Percentiles rank a stretch among this genome's conserved stretches.
Conservation (phyloP, 2,888 invertebrate species). For the Acheta domesticus region DNA sequence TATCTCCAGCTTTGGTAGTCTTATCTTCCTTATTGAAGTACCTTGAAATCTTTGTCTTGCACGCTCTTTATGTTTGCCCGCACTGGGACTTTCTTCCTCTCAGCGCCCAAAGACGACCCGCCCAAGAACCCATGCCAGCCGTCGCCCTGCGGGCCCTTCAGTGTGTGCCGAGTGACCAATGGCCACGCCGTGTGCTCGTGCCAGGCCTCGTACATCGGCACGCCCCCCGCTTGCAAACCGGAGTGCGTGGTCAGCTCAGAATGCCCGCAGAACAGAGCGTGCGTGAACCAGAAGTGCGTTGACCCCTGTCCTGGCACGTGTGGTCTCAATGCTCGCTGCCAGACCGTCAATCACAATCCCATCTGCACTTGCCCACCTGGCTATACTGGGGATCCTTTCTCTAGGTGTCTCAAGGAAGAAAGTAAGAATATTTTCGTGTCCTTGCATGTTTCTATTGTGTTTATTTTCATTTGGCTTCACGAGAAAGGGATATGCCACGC, state of each 20-base stretch:
- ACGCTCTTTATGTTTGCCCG: too few species aligned
- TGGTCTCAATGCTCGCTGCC: conserved; percentile 76
- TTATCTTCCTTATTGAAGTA: too few species aligned
- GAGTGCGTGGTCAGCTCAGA: conserved; percentile 83
- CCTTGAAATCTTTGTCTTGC: too few species aligned
- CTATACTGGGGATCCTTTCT: conserved; percentile 77
- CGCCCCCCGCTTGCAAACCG: conserved; percentile 74
- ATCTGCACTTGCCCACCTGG: conserved; percentile 79
- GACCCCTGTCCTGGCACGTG: conserved; percentile 81
- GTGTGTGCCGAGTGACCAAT: conserved; percentile 71
- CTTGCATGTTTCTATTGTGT: not conserved
- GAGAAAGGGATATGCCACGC: too few species aligned
- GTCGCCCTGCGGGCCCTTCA: conserved; percentile 81
- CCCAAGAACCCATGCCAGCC: conserved; percentile 66
- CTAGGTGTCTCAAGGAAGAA: conserved; percentile 62
- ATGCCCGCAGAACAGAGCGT: conserved; percentile 75
- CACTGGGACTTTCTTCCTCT: not conserved
- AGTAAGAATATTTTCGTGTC: conserved; percentile 49
- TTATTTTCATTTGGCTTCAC: too few species aligned
- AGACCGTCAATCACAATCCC: conserved; percentile 81
- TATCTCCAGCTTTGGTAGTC: too few species aligned
- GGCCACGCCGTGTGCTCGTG: conserved; percentile 80
- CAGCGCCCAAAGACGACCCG: conserved; percentile 41
- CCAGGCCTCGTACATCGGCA: conserved; percentile 68
- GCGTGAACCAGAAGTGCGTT: conserved; percentile 73